phyloP scores from a whole-genome alignment of 2,888 invertebrate genomes.

The Brachypterus glaber region DNA sequence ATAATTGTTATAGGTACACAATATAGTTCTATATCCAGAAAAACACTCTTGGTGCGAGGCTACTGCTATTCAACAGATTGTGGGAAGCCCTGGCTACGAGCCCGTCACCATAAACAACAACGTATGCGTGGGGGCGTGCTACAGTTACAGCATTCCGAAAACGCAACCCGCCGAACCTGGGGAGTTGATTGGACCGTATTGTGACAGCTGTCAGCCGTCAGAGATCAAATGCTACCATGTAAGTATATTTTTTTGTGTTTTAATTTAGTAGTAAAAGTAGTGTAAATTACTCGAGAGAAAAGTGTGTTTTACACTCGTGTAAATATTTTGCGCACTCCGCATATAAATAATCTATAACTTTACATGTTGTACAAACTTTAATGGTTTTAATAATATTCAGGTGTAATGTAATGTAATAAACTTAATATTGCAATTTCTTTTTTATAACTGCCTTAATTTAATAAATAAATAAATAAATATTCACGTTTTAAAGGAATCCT shows the following conservation, averaged over 20 bases:
- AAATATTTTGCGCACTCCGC: too few species aligned
- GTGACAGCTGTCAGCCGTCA: constrained; percentile 60
- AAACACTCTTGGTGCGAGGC: constrained; percentile 63
- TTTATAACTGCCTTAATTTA: too few species aligned
- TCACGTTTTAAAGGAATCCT: too few species aligned
- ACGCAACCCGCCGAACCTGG: constrained; percentile 59
- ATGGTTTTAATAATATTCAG: too few species aligned
- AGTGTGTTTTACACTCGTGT: background rate
- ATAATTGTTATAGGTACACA: constrained; percentile 48
- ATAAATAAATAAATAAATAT: too few species aligned
- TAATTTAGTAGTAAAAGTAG: too few species aligned
- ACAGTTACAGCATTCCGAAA: constrained; percentile 59
- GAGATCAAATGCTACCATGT: constrained; percentile 57
- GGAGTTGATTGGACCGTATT: constrained; percentile 54
- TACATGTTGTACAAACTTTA: background rate
- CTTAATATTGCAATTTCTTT: constrained; percentile 2
- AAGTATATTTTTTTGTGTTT: too few species aligned
- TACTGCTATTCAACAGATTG: constrained; percentile 57
- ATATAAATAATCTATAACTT: background rate
- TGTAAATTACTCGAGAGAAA: background rate
- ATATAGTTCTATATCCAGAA: constrained; percentile 59
- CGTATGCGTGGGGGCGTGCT: constrained; percentile 62
- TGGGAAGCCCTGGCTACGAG: constrained; percentile 54
- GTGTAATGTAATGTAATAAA: background rate
- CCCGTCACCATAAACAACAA: constrained; percentile 58